These are phyloP conservation scores for Coryphaenoides rupestris DNA, from an alignment of 2,113 vertebrate genomes.

Conservation along the genomic window DNA sequence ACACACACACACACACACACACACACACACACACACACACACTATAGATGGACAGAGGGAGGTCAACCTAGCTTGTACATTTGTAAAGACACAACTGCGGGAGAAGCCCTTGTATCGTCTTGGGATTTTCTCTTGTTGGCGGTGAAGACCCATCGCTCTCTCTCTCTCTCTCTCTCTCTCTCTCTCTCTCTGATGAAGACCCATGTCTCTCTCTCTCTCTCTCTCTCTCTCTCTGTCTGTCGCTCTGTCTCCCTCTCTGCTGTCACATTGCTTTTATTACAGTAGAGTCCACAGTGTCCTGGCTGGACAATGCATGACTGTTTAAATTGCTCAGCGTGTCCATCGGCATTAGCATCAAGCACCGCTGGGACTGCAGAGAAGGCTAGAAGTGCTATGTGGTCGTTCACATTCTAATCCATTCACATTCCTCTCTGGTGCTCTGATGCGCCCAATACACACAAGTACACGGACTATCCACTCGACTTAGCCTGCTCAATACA, in stretches of 20 bases:
- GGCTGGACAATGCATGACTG: conserved; percentile 82
- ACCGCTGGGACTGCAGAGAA: conserved; percentile 70
- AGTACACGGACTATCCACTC: too few relatives aligned
- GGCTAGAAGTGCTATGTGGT: conserved; percentile 59
- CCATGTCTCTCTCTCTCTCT: too few relatives aligned
- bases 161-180: too few relatives aligned
- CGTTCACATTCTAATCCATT: conserved; percentile 65
- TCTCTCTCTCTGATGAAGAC: too few relatives aligned
- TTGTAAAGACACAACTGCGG: not conserved
- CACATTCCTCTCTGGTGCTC: conserved; percentile 58
- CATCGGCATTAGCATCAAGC: conserved; percentile 80
- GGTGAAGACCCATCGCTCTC: conserved; percentile 47
- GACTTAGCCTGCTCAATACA: conserved; percentile 29
- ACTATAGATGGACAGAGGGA: not conserved
- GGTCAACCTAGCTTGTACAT: not conserved
- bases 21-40: not conserved
- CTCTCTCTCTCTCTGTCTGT: too few relatives aligned
- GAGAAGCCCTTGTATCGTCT: not conserved
- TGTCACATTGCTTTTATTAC: conserved; percentile 82
- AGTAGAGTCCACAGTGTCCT: conserved; percentile 66
- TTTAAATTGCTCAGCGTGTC: conserved; percentile 83
- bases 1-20: not conserved
- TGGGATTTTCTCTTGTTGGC: conserved; percentile 33
- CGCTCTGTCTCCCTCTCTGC: conserved; percentile 36
- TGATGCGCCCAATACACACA: conserved; percentile 8